Conservation (phyloP, 2,888 invertebrate genomes). For the Formica aserva region DNA sequence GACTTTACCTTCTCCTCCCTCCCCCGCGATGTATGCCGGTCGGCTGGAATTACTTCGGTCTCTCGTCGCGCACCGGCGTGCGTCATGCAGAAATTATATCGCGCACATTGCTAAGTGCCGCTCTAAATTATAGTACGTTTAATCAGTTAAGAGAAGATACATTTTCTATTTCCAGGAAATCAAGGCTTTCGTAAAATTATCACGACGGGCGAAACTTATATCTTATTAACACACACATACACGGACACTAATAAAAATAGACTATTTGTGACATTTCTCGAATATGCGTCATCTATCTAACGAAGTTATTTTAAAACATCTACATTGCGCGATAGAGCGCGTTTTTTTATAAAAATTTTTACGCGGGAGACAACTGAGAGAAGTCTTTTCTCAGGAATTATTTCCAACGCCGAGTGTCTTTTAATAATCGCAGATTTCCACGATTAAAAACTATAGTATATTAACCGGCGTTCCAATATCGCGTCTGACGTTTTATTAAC, state of each 20-base stretch:
- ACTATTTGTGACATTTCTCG: neutral
- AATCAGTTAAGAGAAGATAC: constrained; percentile 51
- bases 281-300: neutral
- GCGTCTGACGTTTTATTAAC: constrained; percentile 61
- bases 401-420: neutral
- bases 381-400: neutral
- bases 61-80: constrained; percentile 35
- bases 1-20: constrained; percentile 42
- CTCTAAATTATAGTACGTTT: constrained; percentile 47
- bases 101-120: constrained; percentile 42
- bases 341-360: neutral
- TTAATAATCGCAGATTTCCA: neutral
- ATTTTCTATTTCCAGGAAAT: constrained; percentile 48
- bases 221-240: neutral
- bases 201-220: constrained; percentile 14
- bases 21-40: constrained; percentile 11
- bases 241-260: neutral
- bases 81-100: constrained; percentile 49
- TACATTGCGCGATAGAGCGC: neutral
- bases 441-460: constrained; percentile 33
- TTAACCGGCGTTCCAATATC: constrained; percentile 59
- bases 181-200: constrained; percentile 42
- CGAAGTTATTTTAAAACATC: neutral
- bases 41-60: constrained; percentile 58
- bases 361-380: neutral